phyloP scores from a whole-genome alignment of 37 sponge, comb jelly and placozoan genomes.

The Diacarnus erythraeanus region DNA sequence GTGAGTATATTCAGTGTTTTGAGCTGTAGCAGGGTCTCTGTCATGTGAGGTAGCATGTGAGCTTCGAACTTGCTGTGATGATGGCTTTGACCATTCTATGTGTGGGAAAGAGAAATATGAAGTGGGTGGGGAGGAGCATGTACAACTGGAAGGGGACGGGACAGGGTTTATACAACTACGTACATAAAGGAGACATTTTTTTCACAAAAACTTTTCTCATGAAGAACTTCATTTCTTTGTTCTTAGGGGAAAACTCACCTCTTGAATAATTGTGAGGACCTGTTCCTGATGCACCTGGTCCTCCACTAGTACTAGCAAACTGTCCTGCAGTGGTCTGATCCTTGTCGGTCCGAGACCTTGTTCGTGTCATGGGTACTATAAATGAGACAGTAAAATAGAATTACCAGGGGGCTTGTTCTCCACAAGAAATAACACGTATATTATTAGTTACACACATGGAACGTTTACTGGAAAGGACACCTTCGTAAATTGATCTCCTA shows the following conservation, averaged over 20 bases:
- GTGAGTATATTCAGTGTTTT: slow-evolving; percentile 50
- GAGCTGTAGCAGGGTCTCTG: slow-evolving; percentile 66
- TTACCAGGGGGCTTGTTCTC: too few relatives aligned
- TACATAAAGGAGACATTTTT: too few relatives aligned
- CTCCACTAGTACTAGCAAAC: slow-evolving; percentile 1
- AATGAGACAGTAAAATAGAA: too few relatives aligned
- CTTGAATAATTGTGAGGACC: not conserved
- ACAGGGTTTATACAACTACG: too few relatives aligned
- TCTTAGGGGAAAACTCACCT: too few relatives aligned
- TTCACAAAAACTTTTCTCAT: too few relatives aligned
- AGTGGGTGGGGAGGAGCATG: not conserved
- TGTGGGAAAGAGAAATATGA: not conserved
- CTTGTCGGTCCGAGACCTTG: slow-evolving; percentile 52
- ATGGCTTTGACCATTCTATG: slow-evolving; percentile 1
- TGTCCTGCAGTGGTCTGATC: slow-evolving; percentile 10
- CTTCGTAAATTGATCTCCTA: too few relatives aligned
- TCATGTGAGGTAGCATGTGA: slow-evolving; percentile 40
- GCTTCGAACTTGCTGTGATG: not conserved
- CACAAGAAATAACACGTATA: not conserved
- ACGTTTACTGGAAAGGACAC: too few relatives aligned
- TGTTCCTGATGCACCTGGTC: slow-evolving; percentile 15
- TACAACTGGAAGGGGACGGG: too few relatives aligned
- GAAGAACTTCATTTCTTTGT: too few relatives aligned
- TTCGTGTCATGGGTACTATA: slow-evolving; percentile 58
- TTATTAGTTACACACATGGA: too few relatives aligned